Conservation (phyloP, 2,888 invertebrate genomes). For the Tipula confusa region DNA sequence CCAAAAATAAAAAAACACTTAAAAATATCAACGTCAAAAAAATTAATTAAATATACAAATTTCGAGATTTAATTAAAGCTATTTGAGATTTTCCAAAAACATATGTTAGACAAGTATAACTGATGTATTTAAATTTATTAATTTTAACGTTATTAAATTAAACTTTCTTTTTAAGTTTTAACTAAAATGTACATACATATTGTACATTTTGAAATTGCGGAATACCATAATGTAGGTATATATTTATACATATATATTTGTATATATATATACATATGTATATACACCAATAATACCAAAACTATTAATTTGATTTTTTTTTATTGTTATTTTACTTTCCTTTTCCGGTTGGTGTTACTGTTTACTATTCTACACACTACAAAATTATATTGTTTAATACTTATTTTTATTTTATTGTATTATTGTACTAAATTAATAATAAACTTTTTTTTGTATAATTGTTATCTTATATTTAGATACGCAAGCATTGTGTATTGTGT, state of each 20-base stretch:
- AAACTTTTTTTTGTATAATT: neutral
- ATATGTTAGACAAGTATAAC: conserved; percentile 3
- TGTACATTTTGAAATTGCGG: neutral
- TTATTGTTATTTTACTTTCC: neutral
- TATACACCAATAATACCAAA: neutral
- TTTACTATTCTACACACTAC: conserved; percentile 3
- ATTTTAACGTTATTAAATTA: neutral
- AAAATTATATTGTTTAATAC: neutral
- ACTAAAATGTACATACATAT: neutral
- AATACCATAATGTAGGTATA: too few species aligned
- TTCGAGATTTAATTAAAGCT: neutral
- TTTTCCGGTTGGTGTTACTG: conserved; percentile 20
- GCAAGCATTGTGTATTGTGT: neutral
- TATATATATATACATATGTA: neutral
- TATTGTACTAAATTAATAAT: conserved; percentile 9
- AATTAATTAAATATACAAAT: neutral
- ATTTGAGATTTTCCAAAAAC: neutral
- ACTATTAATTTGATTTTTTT: neutral
- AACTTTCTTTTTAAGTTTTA: conserved; percentile 16
- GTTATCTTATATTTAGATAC: neutral
- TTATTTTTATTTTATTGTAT: neutral
- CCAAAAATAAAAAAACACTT: neutral
- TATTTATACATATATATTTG: neutral
- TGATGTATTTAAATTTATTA: neutral
- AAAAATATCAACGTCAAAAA: neutral